Base-by-base conservation (phyloP, 1,140 invertebrate species). In the Rhyzopertha dominica region DNA sequence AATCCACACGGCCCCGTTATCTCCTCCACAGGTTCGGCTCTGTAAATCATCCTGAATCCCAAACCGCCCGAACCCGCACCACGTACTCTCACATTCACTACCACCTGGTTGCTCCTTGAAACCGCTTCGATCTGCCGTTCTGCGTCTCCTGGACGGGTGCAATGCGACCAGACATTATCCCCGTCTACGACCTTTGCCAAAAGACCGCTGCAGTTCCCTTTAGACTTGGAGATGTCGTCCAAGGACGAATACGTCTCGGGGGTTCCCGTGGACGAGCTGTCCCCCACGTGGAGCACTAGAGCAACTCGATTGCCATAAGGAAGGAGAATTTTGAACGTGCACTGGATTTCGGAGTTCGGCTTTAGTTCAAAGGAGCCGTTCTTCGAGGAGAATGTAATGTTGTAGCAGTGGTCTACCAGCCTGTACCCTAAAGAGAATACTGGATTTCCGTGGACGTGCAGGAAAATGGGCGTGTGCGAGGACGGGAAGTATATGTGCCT, bases 401-500 rank as follows among this genome's bases (percentile, higher is more conserved):
- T 77, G 56, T 80, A 80, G 48, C 80, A 82, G 55, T 76, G 74
- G 62, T 81, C 78, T 18, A 81, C 79, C 39, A 75, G 61, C 49
- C 72, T 74, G 65, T 77, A 81, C 20, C 61, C 65, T 45, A 79
- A 67, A 51, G 73, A 67, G 70, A 81, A 82, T 54, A 75, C 70
- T 23, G 77, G 78, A 58, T 68, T 68, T 36, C 75, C 76, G 49
- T 76, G 72, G 14, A 77, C 58, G 47, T 73, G 68, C 41, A 80
- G 50, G 20, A 61, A 51, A 0, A 66, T 58, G 49, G 55, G 65
- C 13, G 66, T 60, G 38, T 63, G 66, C 19, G 70, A 70, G 0
- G 69, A 63, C 14, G 69, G 66, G 55, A 79, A 79, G 30, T 79
- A 69, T 42, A 77, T 71, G 35, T 66, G 70, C 31, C 77, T 70